These are phyloP conservation scores for Acanthacorydalis orientalis DNA, from an alignment of 2,888 invertebrate genomes.

Conservation along the genomic window DNA sequence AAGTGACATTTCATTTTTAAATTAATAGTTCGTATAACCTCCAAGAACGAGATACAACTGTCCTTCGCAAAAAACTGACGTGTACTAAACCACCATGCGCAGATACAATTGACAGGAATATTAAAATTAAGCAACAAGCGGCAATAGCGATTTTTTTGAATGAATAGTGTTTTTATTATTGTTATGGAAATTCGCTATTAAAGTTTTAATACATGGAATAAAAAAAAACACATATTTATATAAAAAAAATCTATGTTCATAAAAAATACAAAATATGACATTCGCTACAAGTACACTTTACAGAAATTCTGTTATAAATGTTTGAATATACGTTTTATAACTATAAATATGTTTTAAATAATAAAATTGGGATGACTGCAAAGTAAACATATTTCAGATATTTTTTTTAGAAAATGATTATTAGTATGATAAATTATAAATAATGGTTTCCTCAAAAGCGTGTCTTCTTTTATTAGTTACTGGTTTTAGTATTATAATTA, in stretches of 20 bases:
- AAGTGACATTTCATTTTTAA: not conserved
- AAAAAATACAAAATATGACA: not conserved
- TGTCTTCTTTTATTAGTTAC: conserved; percentile 17
- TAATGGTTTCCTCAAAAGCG: conserved; percentile 8
- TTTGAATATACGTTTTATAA: too few relatives aligned
- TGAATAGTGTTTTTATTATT: not conserved
- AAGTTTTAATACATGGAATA: not conserved
- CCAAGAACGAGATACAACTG: not conserved
- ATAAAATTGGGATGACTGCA: too few relatives aligned
- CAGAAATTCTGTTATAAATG: too few relatives aligned
- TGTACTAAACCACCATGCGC: conserved; percentile 4
- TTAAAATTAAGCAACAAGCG: not conserved
- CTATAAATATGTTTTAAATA: too few relatives aligned
- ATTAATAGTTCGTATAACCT: not conserved
- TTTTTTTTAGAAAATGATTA: too few relatives aligned
- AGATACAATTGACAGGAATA: not conserved
- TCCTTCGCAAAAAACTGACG: conserved; percentile 5
- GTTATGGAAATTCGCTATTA: not conserved
- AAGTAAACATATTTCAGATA: too few relatives aligned
- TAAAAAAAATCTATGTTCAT: not conserved
- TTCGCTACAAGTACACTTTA: not conserved
- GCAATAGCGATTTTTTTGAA: not conserved
- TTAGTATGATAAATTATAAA: too few relatives aligned
- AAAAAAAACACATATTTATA: not conserved
- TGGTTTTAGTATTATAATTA: conserved; percentile 19